phyloP scores from a whole-genome alignment of 2,797 vertebrate genomes.

The Rhinoraja longicauda region DNA sequence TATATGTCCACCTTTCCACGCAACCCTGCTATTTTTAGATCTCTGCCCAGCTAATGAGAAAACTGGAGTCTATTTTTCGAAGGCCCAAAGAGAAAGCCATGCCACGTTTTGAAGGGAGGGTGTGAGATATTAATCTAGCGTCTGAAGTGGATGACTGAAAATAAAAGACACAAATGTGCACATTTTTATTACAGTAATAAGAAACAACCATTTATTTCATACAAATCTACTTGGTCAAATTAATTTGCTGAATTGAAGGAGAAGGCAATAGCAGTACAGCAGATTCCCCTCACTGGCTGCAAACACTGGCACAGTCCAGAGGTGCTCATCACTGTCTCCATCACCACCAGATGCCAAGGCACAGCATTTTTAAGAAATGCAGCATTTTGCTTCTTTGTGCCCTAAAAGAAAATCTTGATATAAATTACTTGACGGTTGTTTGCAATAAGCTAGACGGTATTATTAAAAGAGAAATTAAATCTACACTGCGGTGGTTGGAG shows the following conservation, averaged over 20 bases:
- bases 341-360: neutral
- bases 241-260: neutral
- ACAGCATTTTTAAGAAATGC: neutral
- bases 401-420: neutral
- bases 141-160: neutral
- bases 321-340: neutral
- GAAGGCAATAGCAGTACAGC: neutral
- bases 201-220: neutral
- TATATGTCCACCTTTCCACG: conserved; percentile 15
- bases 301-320: neutral
- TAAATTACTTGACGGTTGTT: neutral
- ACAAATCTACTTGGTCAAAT: neutral
- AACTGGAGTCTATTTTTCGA: conserved; percentile 38
- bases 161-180: neutral
- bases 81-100: conserved; percentile 17
- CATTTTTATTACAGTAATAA: neutral
- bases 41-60: conserved; percentile 29
- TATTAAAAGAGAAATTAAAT: neutral
- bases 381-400: neutral
- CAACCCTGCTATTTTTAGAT: conserved; percentile 33
- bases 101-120: neutral
- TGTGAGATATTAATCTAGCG: neutral
- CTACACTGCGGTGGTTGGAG: neutral
- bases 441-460: neutral
- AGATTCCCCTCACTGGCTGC: neutral